phyloP scores from a whole-genome alignment of 2,113 vertebrate species.

The Apodemus speciosus region DNA sequence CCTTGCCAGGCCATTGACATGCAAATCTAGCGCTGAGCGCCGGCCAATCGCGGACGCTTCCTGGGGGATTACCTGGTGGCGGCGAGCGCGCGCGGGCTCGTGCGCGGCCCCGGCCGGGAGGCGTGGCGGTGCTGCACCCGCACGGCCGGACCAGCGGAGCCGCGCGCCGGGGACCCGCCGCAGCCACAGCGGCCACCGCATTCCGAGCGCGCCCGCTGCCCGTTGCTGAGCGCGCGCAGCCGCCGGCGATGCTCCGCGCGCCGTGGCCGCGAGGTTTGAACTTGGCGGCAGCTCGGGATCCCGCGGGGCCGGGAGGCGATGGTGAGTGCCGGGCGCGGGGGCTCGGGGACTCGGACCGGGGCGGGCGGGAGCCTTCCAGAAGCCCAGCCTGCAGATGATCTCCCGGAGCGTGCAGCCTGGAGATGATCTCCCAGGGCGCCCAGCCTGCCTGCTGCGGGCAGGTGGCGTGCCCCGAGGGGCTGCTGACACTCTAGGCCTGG shows the following conservation, averaged over 20 bases:
- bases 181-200: constrained; percentile 7
- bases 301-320: neutral
- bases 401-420: no score
- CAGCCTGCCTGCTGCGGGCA: neutral
- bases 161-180: neutral
- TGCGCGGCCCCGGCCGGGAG: constrained; percentile 36
- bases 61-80: constrained; percentile 82
- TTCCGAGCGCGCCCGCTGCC: constrained; percentile 47
- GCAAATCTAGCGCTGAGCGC: constrained; percentile 74
- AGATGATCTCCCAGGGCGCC: neutral
- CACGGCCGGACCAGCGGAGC: neutral
- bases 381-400: neutral
- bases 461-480: constrained; percentile 3
- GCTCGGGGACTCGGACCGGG: neutral
- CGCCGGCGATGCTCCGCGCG: neutral
- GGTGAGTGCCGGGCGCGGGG: constrained; percentile 72
- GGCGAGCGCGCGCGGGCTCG: neutral
- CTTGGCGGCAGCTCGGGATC: constrained; percentile 62
- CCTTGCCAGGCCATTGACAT: constrained; percentile 77
- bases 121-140: constrained; percentile 32
- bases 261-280: constrained; percentile 51
- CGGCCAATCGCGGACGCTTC: constrained; percentile 75
- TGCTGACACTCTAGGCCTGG: neutral
- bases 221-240: constrained; percentile 53
- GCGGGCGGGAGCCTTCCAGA: neutral